Evolutionary conservation across 2,113 vertebrate species (phyloP), one percentile per base, ranked within the genome.

Genomic region (Megaleporinus macrocephalus): DNA sequence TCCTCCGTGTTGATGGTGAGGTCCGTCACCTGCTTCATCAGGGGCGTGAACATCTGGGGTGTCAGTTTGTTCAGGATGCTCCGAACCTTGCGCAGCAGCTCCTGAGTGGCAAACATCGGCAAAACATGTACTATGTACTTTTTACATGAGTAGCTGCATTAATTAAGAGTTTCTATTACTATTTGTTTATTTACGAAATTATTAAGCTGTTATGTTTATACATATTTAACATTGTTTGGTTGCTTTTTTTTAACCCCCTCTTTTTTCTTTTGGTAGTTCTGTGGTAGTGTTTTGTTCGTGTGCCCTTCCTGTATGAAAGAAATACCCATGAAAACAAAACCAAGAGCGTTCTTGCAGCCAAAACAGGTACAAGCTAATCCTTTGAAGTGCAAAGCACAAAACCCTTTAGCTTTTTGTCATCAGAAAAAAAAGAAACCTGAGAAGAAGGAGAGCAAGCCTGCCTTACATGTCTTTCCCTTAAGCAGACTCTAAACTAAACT

Each of bases 61-160:
- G 98, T 99, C 89, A 99, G 90, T 89, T 99, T 99, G 93, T 99
- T 99, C 87, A 99, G 91, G 92, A 99, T 98, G 93, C 98, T 98
- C 65, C 98, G 95, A 29, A 99, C 98, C 89, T 97, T 98, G 83
- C 95, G 96, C 92, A 99, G 98, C 85, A 99, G 95, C 9, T 98
- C 98, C 98, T 99, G 85, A 5, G 5, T 51, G 2, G 49, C 5
- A 29, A 82, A 18, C 16, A 41, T n/a, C 27, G 1, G 15, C 47
- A 41, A 79, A 79, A 27, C 15, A 44, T 7, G 6, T 33, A 5
- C 33, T 36, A 36, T 36, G 6, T 36, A 36, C 33, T 36, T 6
- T 36, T 3, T 36, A 6, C 6, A 6, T 36, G 33, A 36, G 33
- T 6, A 36, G 6, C n/a, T 6, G 4, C 24, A 13, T 27, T 22